Base-by-base conservation (phyloP, 2,888 invertebrate genomes). In the Augiades crinisus region DNA sequence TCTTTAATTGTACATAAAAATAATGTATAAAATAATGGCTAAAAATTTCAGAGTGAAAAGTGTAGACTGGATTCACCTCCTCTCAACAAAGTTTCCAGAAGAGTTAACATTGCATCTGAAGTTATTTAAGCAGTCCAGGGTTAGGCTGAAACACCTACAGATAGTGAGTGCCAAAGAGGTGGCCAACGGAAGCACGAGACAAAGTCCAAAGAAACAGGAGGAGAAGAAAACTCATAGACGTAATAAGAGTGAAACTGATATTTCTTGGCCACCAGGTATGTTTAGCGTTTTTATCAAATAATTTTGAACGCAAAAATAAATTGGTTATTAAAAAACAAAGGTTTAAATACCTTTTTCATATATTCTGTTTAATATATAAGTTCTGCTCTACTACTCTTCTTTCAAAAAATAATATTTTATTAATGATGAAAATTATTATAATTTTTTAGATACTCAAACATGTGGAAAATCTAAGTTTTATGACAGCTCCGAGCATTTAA, bases 71-170 rank as follows among this genome's bases (percentile, higher is more conserved):
- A 94, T 96, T 64, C 94, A 96, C 27, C 95, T 96, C 66, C 91
- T 98, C 54, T 97, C 98, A 13, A 95, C 95, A 22, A 91, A 94
- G 57, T 91, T 98, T 54, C 96, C 98, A 1, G 98, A 98, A 79
- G 97, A 98, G 81, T 92, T 96, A 58, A 97, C 97, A 1, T 94
- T 95, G 17, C 98, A 98, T 84, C 91, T 98, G 60, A 92, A 96
- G 59, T 84, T 98, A 14, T 98, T 95, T 75, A 93, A 97, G 62
- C 94, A 96, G 72, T 95, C 98, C 0, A 87, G 92, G 67, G 92
- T 86, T 54, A 67, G 92, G 46, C 60, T 89, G 56, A 89, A 88
- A 75, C 87, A 84, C 53, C 63, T 83, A 60, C 77, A 85, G 62
- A 57, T 87, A 61, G 66, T 89, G 67, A 89, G 81, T 70, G 74